Evolutionary conservation across 2,113 vertebrate genomes (phyloP).

Genomic region (Psephotus haematonotus): DNA sequence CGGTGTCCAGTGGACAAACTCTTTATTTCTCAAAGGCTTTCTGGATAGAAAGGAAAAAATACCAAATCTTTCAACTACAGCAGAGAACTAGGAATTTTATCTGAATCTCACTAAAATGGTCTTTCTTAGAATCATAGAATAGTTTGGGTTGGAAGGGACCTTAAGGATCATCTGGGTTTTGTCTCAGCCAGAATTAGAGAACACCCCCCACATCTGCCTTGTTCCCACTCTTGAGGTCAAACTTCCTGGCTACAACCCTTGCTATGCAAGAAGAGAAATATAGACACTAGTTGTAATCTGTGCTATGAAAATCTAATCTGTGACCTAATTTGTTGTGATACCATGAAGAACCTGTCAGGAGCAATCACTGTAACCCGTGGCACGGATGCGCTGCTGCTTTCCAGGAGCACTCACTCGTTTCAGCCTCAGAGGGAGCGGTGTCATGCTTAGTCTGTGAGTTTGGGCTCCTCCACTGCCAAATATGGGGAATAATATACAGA

Average conservation of each 20-base stretch:
- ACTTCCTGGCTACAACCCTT: neutral
- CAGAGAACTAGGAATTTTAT: neutral
- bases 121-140: neutral
- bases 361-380: constrained; percentile 43
- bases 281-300: constrained; percentile 33
- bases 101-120: neutral
- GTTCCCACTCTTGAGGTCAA: neutral
- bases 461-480: neutral
- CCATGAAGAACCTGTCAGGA: constrained; percentile 64
- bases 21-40: neutral
- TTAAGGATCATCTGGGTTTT: neutral
- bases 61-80: neutral
- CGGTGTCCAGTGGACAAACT: neutral
- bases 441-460: accelerated
- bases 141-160: neutral
- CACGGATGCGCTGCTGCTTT: neutral
- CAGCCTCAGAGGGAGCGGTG: neutral
- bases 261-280: constrained; percentile 13
- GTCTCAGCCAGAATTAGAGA: neutral
- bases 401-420: accelerated
- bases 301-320: constrained; percentile 60
- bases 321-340: constrained; percentile 70
- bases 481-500: neutral
- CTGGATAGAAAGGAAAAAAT: neutral
- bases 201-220: neutral